A percentile compares a stretch with the other conserved stretches of the same genome.
phyloP scores from a whole-genome alignment of 2,888 invertebrate genomes.

The Lepidocyrtoides sp. region DNA sequence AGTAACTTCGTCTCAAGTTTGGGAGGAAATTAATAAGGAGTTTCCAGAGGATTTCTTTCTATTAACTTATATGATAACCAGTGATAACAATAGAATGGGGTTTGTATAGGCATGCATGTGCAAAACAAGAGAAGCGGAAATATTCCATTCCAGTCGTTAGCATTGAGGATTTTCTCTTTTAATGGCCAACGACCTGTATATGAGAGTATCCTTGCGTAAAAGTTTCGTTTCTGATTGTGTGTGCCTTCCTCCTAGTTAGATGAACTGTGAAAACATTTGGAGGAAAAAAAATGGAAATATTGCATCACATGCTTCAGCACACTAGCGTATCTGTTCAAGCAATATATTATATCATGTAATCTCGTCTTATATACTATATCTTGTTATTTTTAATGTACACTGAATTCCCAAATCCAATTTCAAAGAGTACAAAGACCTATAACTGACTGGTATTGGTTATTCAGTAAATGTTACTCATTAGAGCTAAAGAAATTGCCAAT shows the following conservation, averaged over 20 bases:
- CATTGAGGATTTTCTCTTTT: not conserved
- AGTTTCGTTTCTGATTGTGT: not conserved
- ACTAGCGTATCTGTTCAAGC: no score
- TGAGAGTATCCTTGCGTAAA: not conserved
- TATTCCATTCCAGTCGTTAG: constrained; percentile 21
- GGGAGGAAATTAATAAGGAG: not conserved
- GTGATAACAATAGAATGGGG: no score
- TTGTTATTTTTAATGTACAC: not conserved
- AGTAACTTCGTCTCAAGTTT: not conserved
- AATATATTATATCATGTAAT: no score
- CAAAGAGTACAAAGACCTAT: not conserved
- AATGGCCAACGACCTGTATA: constrained; percentile 42
- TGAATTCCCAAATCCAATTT: not conserved
- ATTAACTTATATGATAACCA: not conserved
- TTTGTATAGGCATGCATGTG: not conserved
- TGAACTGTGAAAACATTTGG: constrained; percentile 20
- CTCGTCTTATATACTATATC: no score
- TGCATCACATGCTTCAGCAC: no score
- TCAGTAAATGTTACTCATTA: no score
- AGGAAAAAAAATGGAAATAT: not conserved
- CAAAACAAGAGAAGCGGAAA: not conserved
- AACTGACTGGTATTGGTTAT: no score
- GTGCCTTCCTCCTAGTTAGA: not conserved
- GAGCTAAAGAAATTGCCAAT: not conserved
- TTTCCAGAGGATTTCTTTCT: not conserved